Conservation (phyloP, 1,140 invertebrate species). For the Drosophila setifemur region DNA sequence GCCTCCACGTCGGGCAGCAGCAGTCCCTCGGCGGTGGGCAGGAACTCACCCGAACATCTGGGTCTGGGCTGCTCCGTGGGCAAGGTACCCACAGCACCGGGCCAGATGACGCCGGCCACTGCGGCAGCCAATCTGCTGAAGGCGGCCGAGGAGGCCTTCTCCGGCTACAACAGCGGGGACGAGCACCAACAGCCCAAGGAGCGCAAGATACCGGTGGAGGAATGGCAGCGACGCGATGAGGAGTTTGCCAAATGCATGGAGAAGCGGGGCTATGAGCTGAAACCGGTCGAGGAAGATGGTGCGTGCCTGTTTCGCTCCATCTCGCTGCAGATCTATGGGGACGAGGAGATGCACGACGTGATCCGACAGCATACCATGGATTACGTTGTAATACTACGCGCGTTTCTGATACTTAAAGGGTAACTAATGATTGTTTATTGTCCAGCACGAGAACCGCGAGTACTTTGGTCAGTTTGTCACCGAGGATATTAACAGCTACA, state of each 20-base stretch:
- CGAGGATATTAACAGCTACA: constrained; percentile 94
- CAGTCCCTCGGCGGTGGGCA: constrained; percentile 41
- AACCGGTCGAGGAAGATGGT: constrained; percentile 95
- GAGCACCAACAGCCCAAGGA: constrained; percentile 87
- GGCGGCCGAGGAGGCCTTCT: constrained; percentile 79
- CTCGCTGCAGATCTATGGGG: constrained; percentile 96
- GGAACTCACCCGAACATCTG: constrained; percentile 64
- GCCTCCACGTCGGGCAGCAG: constrained; percentile 27
- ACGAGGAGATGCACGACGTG: constrained; percentile 94
- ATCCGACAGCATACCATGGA: constrained; percentile 96
- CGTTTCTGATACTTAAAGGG: too few relatives aligned
- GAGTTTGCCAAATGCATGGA: constrained; percentile 89
- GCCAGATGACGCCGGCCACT: constrained; percentile 40
- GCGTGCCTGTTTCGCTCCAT: constrained; percentile 96
- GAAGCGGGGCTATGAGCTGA: constrained; percentile 90
- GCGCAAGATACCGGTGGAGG: constrained; percentile 84
- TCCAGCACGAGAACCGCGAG: constrained; percentile 89
- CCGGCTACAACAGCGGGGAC: constrained; percentile 90
- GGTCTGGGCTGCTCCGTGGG: constrained; percentile 13
- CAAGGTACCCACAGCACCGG: constrained; percentile 23
- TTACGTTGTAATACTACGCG: constrained; percentile 89
- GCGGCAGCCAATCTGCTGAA: constrained; percentile 56
- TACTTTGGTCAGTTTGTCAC: constrained; percentile 97
- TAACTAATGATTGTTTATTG: not conserved
- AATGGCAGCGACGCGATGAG: constrained; percentile 86